phyloP scores from a whole-genome alignment of 2,113 vertebrate genomes.

The Ranitomeya imitator region DNA sequence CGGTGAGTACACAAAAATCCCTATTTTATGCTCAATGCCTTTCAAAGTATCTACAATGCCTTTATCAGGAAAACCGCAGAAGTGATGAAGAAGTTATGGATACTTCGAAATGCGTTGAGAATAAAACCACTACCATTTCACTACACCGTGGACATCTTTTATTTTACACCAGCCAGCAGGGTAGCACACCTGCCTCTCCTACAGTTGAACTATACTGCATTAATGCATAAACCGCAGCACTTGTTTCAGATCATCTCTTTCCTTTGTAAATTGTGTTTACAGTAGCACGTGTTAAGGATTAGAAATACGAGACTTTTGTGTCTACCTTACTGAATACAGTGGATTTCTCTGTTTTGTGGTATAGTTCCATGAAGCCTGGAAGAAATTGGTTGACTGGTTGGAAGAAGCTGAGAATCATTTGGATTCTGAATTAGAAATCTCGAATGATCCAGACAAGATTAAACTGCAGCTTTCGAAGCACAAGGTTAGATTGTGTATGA shows the following conservation, averaged over 20 bases:
- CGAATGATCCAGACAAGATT: conserved; percentile 98
- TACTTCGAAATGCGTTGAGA: too few relatives aligned
- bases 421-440: conserved; percentile 96
- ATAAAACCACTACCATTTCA: too few relatives aligned
- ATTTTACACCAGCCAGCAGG: too few relatives aligned
- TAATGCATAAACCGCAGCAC: too few relatives aligned
- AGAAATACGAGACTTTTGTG: neutral
- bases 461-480: conserved; percentile 95
- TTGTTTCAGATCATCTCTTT: neutral
- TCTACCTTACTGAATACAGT: neutral
- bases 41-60: too few relatives aligned
- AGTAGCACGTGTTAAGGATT: neutral
- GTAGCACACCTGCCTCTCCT: too few relatives aligned
- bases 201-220: too few relatives aligned
- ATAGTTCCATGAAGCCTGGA: conserved; percentile 98
- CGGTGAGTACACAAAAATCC: too few relatives aligned
- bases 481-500: conserved; percentile 78
- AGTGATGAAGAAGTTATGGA: too few relatives aligned
- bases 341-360: conserved; percentile 18
- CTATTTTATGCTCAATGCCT: too few relatives aligned
- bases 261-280: neutral
- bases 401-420: conserved; percentile 95
- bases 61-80: too few relatives aligned
- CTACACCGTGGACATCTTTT: too few relatives aligned
- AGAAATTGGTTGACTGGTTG: conserved; percentile 94